phyloP scores from a whole-genome alignment of 2,888 invertebrate species.

The Agrilus mali region DNA sequence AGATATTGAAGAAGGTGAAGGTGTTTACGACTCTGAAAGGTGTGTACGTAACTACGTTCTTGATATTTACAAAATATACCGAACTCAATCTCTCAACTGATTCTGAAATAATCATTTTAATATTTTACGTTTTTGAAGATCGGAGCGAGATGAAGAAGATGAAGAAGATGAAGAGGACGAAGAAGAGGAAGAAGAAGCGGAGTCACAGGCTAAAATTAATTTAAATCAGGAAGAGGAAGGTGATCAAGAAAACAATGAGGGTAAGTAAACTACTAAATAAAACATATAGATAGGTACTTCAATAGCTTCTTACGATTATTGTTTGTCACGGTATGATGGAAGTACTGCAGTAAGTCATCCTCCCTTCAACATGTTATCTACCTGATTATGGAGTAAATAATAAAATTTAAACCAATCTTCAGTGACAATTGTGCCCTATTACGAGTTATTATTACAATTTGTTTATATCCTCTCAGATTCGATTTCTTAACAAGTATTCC shows the following conservation, averaged over 20 bases:
- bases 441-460: too few species aligned
- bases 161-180: slow-evolving; percentile 49
- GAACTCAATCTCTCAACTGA: background rate
- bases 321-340: too few species aligned
- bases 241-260: slow-evolving; percentile 33
- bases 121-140: slow-evolving; percentile 32
- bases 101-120: background rate
- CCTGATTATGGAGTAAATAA: too few species aligned
- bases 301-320: too few species aligned
- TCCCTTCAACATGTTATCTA: too few species aligned
- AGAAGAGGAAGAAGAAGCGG: slow-evolving; percentile 43
- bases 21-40: slow-evolving; percentile 52
- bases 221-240: slow-evolving; percentile 56
- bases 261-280: too few species aligned
- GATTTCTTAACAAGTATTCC: too few species aligned
- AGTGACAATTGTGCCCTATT: too few species aligned
- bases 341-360: too few species aligned
- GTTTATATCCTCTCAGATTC: too few species aligned
- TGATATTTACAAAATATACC: slow-evolving; percentile 8
- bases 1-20: slow-evolving; percentile 46
- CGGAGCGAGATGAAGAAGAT: slow-evolving; percentile 52
- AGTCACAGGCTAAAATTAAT: slow-evolving; percentile 57
- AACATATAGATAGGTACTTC: too few species aligned
- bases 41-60: slow-evolving; percentile 16
- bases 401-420: too few species aligned